These are phyloP conservation scores for Brachionus rotundiformis DNA, from an alignment of 1,140 invertebrate genomes.

Conservation along the genomic window DNA sequence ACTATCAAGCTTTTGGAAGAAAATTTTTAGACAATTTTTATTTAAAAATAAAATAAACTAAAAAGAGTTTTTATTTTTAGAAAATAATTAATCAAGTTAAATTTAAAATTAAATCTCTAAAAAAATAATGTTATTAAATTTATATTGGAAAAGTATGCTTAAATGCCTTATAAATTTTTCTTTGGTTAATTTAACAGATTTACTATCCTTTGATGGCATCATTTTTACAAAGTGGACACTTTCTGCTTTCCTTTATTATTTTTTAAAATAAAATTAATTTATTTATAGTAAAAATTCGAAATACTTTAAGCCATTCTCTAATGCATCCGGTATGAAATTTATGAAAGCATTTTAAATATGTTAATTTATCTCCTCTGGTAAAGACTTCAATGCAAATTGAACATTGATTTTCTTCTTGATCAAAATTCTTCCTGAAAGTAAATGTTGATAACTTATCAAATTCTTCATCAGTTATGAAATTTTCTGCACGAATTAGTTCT, in stretches of 20 bases:
- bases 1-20: background rate
- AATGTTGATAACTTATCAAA: constrained; percentile 11
- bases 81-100: no score
- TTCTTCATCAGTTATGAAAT: constrained; percentile 1
- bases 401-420: constrained; percentile 21
- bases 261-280: background rate
- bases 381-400: constrained; percentile 32
- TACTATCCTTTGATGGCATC: constrained; percentile 30
- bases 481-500: background rate
- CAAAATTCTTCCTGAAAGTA: background rate
- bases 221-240: constrained; percentile 43
- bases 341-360: background rate
- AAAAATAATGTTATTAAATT: no score
- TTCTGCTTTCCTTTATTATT: constrained; percentile 23
- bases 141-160: no score
- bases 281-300: background rate
- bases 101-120: no score
- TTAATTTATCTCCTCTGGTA: background rate
- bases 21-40: background rate
- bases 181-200: no score
- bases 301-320: constrained; percentile 39
- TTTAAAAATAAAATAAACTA: no score
- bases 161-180: no score
- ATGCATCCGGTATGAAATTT: constrained; percentile 44
- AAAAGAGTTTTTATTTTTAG: no score